Conservation (phyloP, 92 coral and sea anemone genomes). For the Phenganax subtilis region DNA sequence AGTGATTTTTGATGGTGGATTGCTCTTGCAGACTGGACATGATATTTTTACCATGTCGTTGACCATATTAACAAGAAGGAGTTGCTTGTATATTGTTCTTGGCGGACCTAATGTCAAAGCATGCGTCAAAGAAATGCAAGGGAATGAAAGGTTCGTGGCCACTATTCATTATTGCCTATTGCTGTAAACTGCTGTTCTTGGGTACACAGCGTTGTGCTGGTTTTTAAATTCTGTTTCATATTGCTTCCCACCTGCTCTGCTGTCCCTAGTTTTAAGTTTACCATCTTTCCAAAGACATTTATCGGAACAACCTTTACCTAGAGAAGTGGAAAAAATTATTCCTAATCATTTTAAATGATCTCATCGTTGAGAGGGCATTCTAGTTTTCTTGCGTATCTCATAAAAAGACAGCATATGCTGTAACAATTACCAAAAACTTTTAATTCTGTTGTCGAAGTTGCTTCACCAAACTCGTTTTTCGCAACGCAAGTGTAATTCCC, state of each 20-base stretch:
- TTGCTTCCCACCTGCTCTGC: not conserved
- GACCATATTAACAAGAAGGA: not conserved
- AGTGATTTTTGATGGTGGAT: conserved; percentile 6
- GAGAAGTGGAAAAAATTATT: not conserved
- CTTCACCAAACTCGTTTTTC: conserved; percentile 9
- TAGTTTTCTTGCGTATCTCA: not conserved
- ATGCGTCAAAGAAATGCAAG: not conserved
- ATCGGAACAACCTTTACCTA: not conserved
- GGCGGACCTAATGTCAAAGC: conserved; percentile 2
- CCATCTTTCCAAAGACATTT: not conserved
- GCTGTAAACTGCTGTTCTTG: too few species aligned
- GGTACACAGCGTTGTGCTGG: not conserved
- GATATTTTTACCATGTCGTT: not conserved
- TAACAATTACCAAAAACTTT: not conserved
- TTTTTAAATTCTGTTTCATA: not conserved
- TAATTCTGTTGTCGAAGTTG: conserved; percentile 21
- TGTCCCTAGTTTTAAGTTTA: not conserved
- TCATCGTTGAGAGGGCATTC: not conserved
- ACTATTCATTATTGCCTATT: too few species aligned
- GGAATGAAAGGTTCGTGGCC: not conserved
- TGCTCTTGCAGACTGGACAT: not conserved
- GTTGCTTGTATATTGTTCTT: not conserved
- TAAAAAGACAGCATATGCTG: too few species aligned
- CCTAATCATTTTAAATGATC: not conserved
- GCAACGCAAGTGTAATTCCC: conserved; percentile 52